These are phyloP conservation scores for Macrobrachium nipponense DNA, from an alignment of 1,140 invertebrate genomes.

Conservation along the genomic window DNA sequence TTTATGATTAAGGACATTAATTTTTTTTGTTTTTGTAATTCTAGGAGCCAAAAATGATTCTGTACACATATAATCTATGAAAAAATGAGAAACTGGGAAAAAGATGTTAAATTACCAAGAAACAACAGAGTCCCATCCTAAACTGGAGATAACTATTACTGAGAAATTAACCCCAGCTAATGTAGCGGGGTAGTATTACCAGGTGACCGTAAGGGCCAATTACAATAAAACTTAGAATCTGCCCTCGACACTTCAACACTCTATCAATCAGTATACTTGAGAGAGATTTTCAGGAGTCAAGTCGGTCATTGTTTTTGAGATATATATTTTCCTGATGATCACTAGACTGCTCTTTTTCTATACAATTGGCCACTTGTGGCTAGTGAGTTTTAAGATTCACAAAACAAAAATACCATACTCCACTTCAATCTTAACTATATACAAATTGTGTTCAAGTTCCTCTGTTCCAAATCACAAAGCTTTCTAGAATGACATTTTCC, in stretches of 20 bases:
- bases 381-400: too few species aligned
- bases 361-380: too few species aligned
- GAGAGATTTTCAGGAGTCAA: too few species aligned
- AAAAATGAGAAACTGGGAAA: slow-evolving; percentile 54
- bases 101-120: slow-evolving; percentile 47
- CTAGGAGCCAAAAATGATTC: slow-evolving; percentile 48
- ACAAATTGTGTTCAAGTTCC: too few species aligned
- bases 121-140: slow-evolving; percentile 37
- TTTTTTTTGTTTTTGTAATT: slow-evolving; percentile 34
- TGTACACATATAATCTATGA: slow-evolving; percentile 52
- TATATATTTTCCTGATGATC: too few species aligned
- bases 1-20: slow-evolving; percentile 46
- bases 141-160: slow-evolving; percentile 35
- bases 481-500: too few species aligned
- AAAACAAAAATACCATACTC: too few species aligned
- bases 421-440: too few species aligned
- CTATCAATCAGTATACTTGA: neutral
- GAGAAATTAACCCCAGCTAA: slow-evolving; percentile 38
- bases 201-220: slow-evolving; percentile 21
- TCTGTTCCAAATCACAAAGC: too few species aligned
- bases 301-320: too few species aligned
- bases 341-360: too few species aligned
- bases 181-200: slow-evolving; percentile 39
- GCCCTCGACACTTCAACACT: neutral
- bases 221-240: neutral